These are phyloP conservation scores for Serilophus lunatus DNA, from an alignment of 2,113 vertebrate species.

Conservation along the genomic window DNA sequence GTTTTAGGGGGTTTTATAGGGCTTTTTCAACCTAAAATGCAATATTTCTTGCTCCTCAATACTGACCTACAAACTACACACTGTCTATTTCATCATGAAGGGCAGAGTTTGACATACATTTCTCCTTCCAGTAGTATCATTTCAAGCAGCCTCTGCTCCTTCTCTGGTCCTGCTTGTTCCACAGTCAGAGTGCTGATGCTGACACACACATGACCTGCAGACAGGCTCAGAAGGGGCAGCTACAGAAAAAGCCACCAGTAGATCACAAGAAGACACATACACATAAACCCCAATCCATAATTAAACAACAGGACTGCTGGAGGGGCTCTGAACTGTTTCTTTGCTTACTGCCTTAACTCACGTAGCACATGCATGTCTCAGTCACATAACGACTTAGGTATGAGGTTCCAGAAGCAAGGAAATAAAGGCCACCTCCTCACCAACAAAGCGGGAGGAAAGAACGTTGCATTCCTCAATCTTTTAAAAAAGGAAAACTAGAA, in stretches of 20 bases:
- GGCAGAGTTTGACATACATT: background rate
- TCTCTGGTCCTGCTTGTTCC: background rate
- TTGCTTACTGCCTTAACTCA: background rate
- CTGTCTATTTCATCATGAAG: rapidly evolving
- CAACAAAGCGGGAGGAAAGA: background rate
- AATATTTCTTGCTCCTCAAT: background rate
- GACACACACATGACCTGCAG: rapidly evolving
- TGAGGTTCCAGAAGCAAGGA: background rate
- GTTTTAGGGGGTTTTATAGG: background rate
- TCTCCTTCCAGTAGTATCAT: background rate
- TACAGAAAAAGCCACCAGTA: background rate
- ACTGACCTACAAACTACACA: background rate
- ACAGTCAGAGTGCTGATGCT: background rate
- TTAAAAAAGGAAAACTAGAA: background rate
- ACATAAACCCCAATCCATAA: background rate
- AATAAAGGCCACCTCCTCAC: background rate
- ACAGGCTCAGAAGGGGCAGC: background rate
- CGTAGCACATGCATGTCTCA: background rate
- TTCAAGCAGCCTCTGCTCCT: background rate
- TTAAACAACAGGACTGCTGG: background rate
- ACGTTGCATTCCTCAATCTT: background rate
- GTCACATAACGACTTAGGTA: background rate
- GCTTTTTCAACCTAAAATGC: background rate
- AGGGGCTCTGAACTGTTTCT: background rate
- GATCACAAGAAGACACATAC: background rate